phyloP scores from a whole-genome alignment of 2,888 invertebrate genomes.

The Melinaea marsaeus region DNA sequence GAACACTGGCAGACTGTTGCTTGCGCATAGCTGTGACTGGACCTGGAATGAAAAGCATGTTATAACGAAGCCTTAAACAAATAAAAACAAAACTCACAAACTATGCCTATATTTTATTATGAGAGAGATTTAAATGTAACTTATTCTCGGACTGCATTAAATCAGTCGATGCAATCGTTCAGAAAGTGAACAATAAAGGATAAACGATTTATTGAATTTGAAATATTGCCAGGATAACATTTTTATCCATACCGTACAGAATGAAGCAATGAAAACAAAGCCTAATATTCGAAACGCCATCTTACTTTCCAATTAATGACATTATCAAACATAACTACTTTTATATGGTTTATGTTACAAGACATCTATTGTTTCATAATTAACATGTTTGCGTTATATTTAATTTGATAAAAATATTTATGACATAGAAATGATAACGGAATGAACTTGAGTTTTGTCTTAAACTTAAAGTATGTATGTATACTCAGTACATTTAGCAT shows the following conservation, averaged over 20 bases:
- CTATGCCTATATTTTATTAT: no score
- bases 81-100: not conserved
- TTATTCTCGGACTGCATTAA: no score
- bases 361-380: not conserved
- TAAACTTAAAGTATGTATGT: no score
- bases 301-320: conserved; percentile 3
- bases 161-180: no score
- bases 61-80: not conserved
- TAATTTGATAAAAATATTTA: no score
- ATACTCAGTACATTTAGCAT: no score
- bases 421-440: no score
- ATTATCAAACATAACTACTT: not conserved
- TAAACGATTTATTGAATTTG: no score
- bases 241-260: not conserved
- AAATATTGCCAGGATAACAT: no score
- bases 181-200: no score
- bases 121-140: no score
- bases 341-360: not conserved
- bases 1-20: conserved; percentile 24
- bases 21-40: conserved; percentile 32
- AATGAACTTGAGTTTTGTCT: no score
- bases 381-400: not conserved
- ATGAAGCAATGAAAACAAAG: not conserved
- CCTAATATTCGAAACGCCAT: conserved; percentile 14
- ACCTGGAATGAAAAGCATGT: conserved; percentile 29